Base-by-base conservation (phyloP, 2,113 vertebrate genomes). In the Triplophysa siluroides region DNA sequence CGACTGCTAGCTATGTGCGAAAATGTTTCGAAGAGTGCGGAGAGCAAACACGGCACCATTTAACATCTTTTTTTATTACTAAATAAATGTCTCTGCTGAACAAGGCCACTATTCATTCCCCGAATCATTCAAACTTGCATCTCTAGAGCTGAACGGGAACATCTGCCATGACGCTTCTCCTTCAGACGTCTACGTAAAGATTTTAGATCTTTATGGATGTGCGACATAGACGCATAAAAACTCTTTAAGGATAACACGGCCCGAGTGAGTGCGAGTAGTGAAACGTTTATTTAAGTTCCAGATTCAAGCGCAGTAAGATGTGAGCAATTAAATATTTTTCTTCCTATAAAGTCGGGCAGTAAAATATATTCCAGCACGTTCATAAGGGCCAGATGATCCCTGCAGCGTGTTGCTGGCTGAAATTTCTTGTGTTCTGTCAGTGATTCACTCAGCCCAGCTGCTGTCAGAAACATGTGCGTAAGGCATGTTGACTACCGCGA, bases 81-180 rank as follows among this genome's bases (percentile, higher is more conserved):
- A 90, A 91, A 88, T 72, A 90, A 91, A 88, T 65, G 83, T 88
- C 84, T 86, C 72, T 66, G 29, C 66, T 80, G 90, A 91, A 94
- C 91, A 94, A 92, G 88, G 89, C 87, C 50, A 82, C 86, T 87
- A 91, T 92, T 94, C 90, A 92, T 92, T 82, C 80, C 26, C 73
- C 79, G 88, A 89, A 89, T 90, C 88, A 89, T 87, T 83, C 2
- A 83, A 85, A 89, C 79, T 83, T 76, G 78, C 75, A 84, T 86
- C 75, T 76, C 73, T 19, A 81, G 26, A 64, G 41, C 81, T 80
- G 85, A 84, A 68, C 84, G 84, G 83, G 58, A 83, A 88, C 90
- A 90, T 91, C 90, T 90, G 89, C 87, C 83, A 82, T 91, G 84
- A 79, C 87, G 87, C 86, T 83, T 83, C 85, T 87, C 83, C 84